Evolutionary conservation across 2,797 vertebrate species (phyloP), one percentile per base, ranked within the genome.

Genomic region (Pterois miles): DNA sequence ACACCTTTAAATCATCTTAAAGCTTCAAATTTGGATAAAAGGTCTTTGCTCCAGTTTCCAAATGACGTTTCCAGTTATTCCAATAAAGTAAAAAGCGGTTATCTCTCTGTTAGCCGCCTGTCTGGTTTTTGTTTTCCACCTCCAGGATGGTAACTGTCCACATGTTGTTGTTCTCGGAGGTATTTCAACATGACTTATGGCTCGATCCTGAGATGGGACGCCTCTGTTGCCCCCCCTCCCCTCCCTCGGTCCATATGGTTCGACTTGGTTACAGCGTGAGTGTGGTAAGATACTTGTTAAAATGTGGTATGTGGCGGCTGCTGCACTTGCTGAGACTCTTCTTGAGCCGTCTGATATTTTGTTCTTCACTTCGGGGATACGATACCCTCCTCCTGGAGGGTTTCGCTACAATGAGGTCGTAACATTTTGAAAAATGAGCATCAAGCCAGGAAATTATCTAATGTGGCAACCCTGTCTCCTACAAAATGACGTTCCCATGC

Each of bases 251-350:
- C 94, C 96, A 97, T 96, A 93, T 97, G 96, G 94, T 97, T 97
- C 78, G 91, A 93, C 94, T 97, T 95, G 96, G 96, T 95, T 97
- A 96, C 96, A 97, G 95, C 83, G 91, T 86, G 92, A 96, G 95
- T 87, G 93, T 88, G 93, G 91, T 95, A 93, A 96, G 95, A 96
- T 93, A 94, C 95, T 96, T 95, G 93, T 96, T 95, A 95, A 93
- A 96, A 88, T 92, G 86, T 93, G 95, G 95, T 94, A 96, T 96
- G 95, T 91, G 90, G 92, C 73, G 80, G 87, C 87, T 95, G 56
- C 68, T 70, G 91, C 91, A 95, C 90, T 91, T 92, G 94, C 88
- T 90, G 91, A 94, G 90, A 92, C 82, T 89, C 91, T 93, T 92
- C 91, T 87, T 68, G 90, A 83, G 84, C 81, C 78, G 72, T 87